phyloP scores from a whole-genome alignment of 30 jellyfish, hydroid and myxozoan species.

The Phacellophora camtschatica region DNA sequence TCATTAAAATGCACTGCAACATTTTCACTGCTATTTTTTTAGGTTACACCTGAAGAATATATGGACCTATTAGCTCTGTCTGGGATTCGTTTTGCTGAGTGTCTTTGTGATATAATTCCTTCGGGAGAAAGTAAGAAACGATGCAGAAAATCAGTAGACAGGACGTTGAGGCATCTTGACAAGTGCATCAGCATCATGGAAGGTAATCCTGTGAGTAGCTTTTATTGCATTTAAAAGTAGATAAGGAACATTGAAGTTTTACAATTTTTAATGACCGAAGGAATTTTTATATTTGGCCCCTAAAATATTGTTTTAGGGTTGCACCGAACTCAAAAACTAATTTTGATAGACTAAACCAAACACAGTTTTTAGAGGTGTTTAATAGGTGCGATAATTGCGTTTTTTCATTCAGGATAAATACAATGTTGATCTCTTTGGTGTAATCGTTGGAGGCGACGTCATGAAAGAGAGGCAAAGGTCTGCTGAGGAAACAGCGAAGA shows the following conservation, averaged over 20 bases:
- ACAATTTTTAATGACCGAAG: too few relatives aligned
- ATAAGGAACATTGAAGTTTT: too few relatives aligned
- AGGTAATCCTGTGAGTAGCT: conserved; percentile 35
- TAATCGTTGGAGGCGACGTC: conserved; percentile 85
- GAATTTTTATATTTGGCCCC: too few relatives aligned
- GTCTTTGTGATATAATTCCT: conserved; percentile 77
- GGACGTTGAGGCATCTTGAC: conserved; percentile 80
- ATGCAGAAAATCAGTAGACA: conserved; percentile 75
- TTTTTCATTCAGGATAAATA: conserved; percentile 18
- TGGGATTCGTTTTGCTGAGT: conserved; percentile 44
- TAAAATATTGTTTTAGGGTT: too few relatives aligned
- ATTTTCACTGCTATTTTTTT: too few relatives aligned
- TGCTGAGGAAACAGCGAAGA: conserved; percentile 70
- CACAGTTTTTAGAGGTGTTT: too few relatives aligned
- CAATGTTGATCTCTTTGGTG: conserved; percentile 69
- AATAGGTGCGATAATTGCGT: too few relatives aligned
- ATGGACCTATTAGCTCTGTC: conserved; percentile 62
- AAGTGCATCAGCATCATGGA: conserved; percentile 56
- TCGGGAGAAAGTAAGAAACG: conserved; percentile 56
- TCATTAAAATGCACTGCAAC: too few relatives aligned
- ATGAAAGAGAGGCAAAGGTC: conserved; percentile 63
- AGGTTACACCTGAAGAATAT: conserved; percentile 83
- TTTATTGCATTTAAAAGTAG: not conserved
- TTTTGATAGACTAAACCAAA: too few relatives aligned
- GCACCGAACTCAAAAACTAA: too few relatives aligned